phyloP scores from a whole-genome alignment of 1,140 invertebrate species.

The Probaryconus sp. region DNA sequence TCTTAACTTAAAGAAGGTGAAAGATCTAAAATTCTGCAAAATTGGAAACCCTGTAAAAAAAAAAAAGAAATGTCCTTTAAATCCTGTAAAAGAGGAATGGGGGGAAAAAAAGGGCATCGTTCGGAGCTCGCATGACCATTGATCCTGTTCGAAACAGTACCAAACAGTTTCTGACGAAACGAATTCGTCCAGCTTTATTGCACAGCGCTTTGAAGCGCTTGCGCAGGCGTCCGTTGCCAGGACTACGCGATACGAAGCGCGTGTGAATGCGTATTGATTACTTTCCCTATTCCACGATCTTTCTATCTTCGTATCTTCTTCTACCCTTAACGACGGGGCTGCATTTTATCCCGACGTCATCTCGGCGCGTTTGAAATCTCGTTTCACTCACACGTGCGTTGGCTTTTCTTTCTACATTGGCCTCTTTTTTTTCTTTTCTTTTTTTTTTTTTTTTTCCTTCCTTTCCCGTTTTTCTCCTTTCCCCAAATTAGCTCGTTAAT shows the following conservation, averaged over 20 bases:
- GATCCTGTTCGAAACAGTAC: too few relatives aligned
- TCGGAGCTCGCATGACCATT: too few relatives aligned
- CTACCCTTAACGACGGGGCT: slow-evolving; percentile 38
- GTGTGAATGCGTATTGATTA: slow-evolving; percentile 78
- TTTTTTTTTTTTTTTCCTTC: slow-evolving; percentile 27
- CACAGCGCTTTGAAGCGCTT: slow-evolving; percentile 46
- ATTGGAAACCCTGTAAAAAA: too few relatives aligned
- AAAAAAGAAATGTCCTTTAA: too few relatives aligned
- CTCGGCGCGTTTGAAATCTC: slow-evolving; percentile 35
- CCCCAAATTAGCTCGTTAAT: slow-evolving; percentile 42
- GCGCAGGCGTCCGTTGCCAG: slow-evolving; percentile 71
- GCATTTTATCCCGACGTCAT: slow-evolving; percentile 54
- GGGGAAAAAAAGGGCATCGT: too few relatives aligned
- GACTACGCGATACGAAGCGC: slow-evolving; percentile 72
- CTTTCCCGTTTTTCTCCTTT: background rate
- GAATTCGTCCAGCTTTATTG: background rate
- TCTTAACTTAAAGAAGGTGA: too few relatives aligned
- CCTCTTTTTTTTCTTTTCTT: slow-evolving; percentile 4
- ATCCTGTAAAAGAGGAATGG: too few relatives aligned
- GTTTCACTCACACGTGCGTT: slow-evolving; percentile 33
- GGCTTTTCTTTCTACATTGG: slow-evolving; percentile 16
- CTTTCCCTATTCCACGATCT: slow-evolving; percentile 69
- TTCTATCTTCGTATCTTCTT: slow-evolving; percentile 59
- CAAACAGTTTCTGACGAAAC: slow-evolving; percentile 29
- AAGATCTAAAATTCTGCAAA: too few relatives aligned